Evolutionary conservation across 2,797 vertebrate species (phyloP), one percentile per base, ranked within the genome.

Genomic region (Sparidentex hasta): DNA sequence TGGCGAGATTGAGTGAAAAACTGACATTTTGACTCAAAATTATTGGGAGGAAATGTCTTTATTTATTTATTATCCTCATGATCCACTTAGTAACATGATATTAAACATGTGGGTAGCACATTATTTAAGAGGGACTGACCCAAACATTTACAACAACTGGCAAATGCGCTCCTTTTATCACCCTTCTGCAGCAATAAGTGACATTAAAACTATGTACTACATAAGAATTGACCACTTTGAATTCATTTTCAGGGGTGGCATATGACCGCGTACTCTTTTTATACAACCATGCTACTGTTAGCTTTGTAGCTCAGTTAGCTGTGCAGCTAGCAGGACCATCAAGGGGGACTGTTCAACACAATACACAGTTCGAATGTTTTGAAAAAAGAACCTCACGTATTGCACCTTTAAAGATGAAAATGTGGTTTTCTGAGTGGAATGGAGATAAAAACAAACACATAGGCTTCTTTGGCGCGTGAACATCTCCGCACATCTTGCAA

Each of bases 401-500:
- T 33, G 29, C 29, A 33, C 29, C 29, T 33, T 33, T 33, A 14
- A 25, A 54, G 48, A 61, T 33, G 21, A 41, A 59, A 54, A 68
- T 52, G 51, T 65, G 48, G 65, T 65, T 74, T 29, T 65, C 1
- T 48, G 27, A 21, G 48, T 38, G 51, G 12, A 61, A 61, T 13
- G 6, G 21, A 64, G 46, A 54, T 38, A 33, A 4, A 65, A 63
- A 70, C 47, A 65, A 73, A 68, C 46, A 68, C 46, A 65, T 38
- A 57, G 21, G 27, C 44, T 69, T 46, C 56, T 47, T 20, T 20
- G 47, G 65, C 56, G 44, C 16, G 54, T 57, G 16, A 83, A 61
- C 27, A 73, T 61, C 29, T 71, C 25, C 66, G 50, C 46, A 56
- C 21, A 43, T 43, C 57, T 72, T 71, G 65, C 77, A 83, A 85